Evolutionary conservation across 92 coral and sea anemone species (phyloP).

Genomic region (Paragorgia papillata): DNA sequence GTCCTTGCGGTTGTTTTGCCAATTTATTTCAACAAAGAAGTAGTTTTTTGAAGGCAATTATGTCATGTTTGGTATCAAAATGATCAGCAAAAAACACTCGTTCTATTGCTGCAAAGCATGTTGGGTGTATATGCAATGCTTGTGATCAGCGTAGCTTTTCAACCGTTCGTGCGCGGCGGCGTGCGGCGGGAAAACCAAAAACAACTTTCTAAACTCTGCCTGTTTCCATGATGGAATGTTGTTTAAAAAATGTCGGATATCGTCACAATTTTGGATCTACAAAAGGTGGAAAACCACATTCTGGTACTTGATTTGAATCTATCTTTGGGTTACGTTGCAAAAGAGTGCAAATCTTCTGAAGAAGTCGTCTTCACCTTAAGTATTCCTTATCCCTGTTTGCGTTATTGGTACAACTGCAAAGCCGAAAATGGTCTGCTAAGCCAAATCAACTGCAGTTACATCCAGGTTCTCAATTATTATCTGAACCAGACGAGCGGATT

Average conservation of each 20-base stretch:
- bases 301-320: constrained; percentile 21
- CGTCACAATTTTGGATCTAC: constrained; percentile 11
- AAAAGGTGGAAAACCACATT: constrained; percentile 27
- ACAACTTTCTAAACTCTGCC: constrained; percentile 19
- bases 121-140: constrained; percentile 10
- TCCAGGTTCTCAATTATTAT: constrained; percentile 32
- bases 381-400: constrained; percentile 11
- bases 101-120: constrained; percentile 2
- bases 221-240: constrained; percentile 10
- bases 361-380: constrained; percentile 29
- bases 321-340: constrained; percentile 30
- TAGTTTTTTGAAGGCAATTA: constrained; percentile 1
- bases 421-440: constrained; percentile 14
- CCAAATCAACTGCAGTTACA: too few species aligned
- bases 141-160: constrained; percentile 7
- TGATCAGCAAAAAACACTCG: constrained; percentile 18
- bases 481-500: background rate
- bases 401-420: constrained; percentile 41
- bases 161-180: constrained; percentile 1
- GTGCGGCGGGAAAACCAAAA: constrained; percentile 7
- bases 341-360: background rate
- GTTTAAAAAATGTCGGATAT: constrained; percentile 29
- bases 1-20: background rate
- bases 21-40: background rate
- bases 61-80: constrained; percentile 5